Conservation (phyloP, 2,888 invertebrate genomes). For the Ophioninae sp. region DNA sequence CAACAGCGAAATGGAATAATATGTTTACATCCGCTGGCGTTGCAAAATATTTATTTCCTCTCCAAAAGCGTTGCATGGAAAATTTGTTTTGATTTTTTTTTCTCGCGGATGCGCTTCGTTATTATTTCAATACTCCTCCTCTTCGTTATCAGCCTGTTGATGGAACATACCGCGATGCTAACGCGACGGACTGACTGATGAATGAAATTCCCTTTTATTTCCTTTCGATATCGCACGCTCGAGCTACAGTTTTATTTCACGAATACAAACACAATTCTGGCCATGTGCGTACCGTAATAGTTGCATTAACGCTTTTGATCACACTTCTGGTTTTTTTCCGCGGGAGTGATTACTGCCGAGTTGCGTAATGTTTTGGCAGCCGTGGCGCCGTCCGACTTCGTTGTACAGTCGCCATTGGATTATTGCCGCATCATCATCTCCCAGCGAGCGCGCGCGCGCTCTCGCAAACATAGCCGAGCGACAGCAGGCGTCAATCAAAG, state of each 20-base stretch:
- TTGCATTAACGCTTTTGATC: constrained; percentile 36
- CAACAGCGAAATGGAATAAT: constrained; percentile 2
- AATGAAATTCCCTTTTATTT: constrained; percentile 22
- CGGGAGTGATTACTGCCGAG: constrained; percentile 25
- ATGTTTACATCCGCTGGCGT: constrained; percentile 18
- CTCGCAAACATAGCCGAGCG: constrained; percentile 5
- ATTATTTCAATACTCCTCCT: not conserved
- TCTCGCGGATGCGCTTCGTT: not conserved
- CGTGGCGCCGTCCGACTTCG: constrained; percentile 23
- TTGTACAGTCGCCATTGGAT: constrained; percentile 29
- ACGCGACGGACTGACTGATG: constrained; percentile 15
- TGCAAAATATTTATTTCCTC: constrained; percentile 25
- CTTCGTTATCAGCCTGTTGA: not conserved
- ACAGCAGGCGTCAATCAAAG: constrained; percentile 48
- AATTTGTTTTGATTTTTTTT: not conserved
- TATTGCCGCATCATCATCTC: constrained; percentile 57
- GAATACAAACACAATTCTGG: not conserved
- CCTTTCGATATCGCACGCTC: constrained; percentile 15
- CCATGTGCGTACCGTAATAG: not conserved
- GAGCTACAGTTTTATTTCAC: constrained; percentile 12
- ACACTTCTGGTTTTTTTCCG: constrained; percentile 36
- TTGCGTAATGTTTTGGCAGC: constrained; percentile 57
- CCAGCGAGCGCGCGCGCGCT: constrained; percentile 8
- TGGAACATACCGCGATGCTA: not conserved
- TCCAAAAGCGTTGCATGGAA: not conserved